Evolutionary conservation across 2,113 vertebrate species (phyloP), one percentile per base, ranked within the genome.

Genomic region (Desmodus rotundus): DNA sequence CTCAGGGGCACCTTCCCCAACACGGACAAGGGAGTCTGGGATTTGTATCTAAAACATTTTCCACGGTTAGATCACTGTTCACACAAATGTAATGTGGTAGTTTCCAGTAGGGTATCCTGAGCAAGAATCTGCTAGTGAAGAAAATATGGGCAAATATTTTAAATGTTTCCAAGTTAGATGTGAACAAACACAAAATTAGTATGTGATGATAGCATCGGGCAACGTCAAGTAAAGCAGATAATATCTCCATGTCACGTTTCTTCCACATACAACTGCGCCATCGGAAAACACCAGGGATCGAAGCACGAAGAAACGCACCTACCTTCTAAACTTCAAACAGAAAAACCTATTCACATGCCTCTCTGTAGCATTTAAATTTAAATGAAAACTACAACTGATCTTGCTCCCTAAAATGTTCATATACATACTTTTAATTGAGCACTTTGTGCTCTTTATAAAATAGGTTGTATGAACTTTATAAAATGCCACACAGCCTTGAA

Each of bases 141-240:
- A 73, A 93, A 97, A 87, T 61, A 91, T 87, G 95, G 96, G 74
- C 72, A 95, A 74, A 94, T 96, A 97, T 96, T 95, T 76, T 77
- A 95, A 96, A 97, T 83, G 78, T 97, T 98, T 96, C 86, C 89
- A 94, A 96, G 78, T 67, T 36, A 70, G 95, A 13, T 38, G 67
- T 85, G 97, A 97, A 98, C 81, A 97, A 97, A 95, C 67, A 93
- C 0, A 16, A 38, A 13, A 16, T 52, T 91, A 93, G 87, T 54
- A 63, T 5, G 92, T 33, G 41, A 41, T 24, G 96, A 45, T 61
- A 92, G 58, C 52, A 61, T 70, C 74, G 80, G 93, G 52, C 89
- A 85, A 72, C 65, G 56, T 70, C 87, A 94, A 80, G 90, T 4
- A 70, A 91, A 70, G 87, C 74, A 96, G 95, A 96, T 93, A 96